These are phyloP conservation scores for Serilophus lunatus DNA, from an alignment of 2,113 vertebrate genomes.

Conservation along the genomic window DNA sequence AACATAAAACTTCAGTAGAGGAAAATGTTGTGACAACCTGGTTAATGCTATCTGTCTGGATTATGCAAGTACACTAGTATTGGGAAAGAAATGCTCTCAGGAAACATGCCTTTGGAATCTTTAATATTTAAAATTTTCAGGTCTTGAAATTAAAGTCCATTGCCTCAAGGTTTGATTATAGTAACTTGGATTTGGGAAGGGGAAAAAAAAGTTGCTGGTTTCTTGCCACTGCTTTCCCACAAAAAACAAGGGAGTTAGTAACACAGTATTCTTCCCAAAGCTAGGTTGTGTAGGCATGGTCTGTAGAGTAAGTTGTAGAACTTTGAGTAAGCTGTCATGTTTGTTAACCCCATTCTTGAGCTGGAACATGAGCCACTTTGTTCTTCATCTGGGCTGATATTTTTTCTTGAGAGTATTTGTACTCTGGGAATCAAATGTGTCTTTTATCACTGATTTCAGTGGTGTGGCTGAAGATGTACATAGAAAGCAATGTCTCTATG, in stretches of 20 bases:
- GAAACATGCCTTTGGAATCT: not conserved
- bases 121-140: not conserved
- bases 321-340: accelerated
- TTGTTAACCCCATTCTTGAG: accelerated
- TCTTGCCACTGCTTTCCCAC: not conserved
- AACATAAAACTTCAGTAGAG: not conserved
- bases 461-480: not conserved
- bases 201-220: not conserved
- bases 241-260: not conserved
- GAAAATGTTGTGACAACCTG: not conserved
- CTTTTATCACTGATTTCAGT: not conserved
- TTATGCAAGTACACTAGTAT: not conserved
- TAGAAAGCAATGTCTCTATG: not conserved
- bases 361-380: not conserved
- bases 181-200: not conserved
- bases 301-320: not conserved
- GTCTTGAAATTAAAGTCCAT: not conserved
- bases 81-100: not conserved
- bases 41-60: not conserved
- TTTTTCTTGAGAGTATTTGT: not conserved
- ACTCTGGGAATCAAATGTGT: not conserved
- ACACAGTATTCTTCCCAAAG: not conserved
- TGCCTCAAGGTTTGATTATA: not conserved
- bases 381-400: not conserved
- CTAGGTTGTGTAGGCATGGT: accelerated